Evolutionary conservation across 2,888 invertebrate species (phyloP).

Genomic region (Dynastes maya): DNA sequence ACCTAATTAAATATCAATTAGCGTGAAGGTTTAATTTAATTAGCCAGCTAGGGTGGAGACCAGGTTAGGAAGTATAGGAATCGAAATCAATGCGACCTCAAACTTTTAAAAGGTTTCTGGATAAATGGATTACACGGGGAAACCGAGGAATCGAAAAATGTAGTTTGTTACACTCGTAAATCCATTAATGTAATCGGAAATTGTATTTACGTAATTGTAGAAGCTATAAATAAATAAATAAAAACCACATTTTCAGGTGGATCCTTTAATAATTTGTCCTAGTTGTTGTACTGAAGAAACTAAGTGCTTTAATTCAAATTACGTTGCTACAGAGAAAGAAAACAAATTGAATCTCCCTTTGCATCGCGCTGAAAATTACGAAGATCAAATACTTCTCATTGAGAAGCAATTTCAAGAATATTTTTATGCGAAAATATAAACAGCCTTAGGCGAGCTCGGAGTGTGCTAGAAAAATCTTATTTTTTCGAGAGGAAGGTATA

Average conservation of each 20-base stretch:
- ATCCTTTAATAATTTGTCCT: neutral
- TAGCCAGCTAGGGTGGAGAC: no score
- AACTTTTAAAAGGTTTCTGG: constrained; percentile 13
- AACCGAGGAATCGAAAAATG: constrained; percentile 3
- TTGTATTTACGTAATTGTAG: constrained; percentile 5
- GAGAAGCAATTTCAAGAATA: neutral
- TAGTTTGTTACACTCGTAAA: neutral
- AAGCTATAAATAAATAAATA: neutral
- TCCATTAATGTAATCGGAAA: neutral
- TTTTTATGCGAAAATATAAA: no score
- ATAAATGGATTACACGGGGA: constrained; percentile 16
- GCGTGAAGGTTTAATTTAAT: no score
- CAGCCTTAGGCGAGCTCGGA: neutral
- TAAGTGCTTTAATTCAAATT: no score
- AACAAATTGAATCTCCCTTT: no score
- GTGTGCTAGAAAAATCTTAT: neutral
- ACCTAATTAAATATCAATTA: no score
- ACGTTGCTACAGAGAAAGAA: no score
- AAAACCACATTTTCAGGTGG: neutral
- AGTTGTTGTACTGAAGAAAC: no score
- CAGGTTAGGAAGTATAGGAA: neutral
- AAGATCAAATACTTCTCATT: neutral
- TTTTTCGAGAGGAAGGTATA: neutral
- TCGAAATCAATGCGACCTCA: neutral
- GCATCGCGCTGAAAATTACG: neutral